A percentile compares a stretch with the other conserved stretches of the same genome.
Conservation (phyloP, 2,113 vertebrate genomes). For the Colossoma macropomum region DNA sequence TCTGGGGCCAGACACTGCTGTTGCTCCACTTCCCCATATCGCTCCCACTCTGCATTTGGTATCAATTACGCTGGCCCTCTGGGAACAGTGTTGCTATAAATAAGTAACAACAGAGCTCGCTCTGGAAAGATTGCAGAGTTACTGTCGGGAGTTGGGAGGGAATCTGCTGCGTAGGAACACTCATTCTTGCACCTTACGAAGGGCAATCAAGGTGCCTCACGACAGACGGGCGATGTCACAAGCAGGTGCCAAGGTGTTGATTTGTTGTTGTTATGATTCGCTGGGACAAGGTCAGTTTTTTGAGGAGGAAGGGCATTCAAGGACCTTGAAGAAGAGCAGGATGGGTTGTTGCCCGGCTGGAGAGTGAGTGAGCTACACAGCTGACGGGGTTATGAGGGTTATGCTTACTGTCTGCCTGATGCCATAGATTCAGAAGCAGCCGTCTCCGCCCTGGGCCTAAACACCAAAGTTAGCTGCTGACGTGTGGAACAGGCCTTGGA, state of each 20-base stretch:
- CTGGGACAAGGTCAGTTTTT: background rate
- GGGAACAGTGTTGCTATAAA: conserved; percentile 59
- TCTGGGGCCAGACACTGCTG: conserved; percentile 24
- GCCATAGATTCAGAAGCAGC: background rate
- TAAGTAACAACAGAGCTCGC: conserved; percentile 48
- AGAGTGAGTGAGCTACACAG: conserved; percentile 35
- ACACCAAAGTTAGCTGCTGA: background rate
- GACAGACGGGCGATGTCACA: background rate
- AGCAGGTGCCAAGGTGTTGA: background rate
- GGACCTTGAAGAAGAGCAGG: background rate
- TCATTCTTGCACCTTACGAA: background rate
- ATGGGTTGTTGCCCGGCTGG: background rate
- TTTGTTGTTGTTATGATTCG: conserved; percentile 23
- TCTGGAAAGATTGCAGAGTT: conserved; percentile 45
- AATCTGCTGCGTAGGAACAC: background rate
- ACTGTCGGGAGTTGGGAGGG: background rate
- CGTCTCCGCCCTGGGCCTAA: background rate
- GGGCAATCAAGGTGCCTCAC: background rate
- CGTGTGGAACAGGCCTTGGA: conserved; percentile 3
- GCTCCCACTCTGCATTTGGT: conserved; percentile 57
- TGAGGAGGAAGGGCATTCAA: background rate
- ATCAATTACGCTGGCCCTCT: conserved; percentile 55
- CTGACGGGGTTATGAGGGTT: conserved; percentile 28
- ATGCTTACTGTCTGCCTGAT: conserved; percentile 24
- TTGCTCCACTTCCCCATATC: conserved; percentile 33